Evolutionary conservation across 2,797 vertebrate genomes (phyloP), one percentile per base, ranked within the genome.

Genomic region (Basileuterus tristriatus): DNA sequence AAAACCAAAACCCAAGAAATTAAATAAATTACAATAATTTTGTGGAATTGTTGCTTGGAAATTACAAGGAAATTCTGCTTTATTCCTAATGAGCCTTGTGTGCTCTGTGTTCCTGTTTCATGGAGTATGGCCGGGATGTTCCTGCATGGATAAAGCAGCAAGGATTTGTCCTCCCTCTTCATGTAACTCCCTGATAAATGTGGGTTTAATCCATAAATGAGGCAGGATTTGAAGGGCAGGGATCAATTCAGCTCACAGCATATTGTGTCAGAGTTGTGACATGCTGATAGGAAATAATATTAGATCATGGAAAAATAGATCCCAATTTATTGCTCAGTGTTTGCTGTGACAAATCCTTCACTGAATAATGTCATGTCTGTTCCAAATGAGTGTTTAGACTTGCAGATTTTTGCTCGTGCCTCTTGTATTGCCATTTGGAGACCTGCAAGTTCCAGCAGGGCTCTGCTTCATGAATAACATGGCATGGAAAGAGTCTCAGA

Each of bases 361-460:
- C 36, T 76, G 89, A 79, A 81, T 88, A 92, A 88, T 83, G 82
- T 49, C 69, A 14, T 59, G 79, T 83, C 72, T 63, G 58, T 63
- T 65, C 63, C 85, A 91, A 60, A 92, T 22, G 50, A 81, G 65
- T 75, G 41, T 88, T 96, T 84, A 91, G 92, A 96, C 82, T 96
- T 94, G 96, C 89, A 96, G 4, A 94, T 96, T 90, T 78, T 52
- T 63, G 43, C 55, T 89, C 12, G 0, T 96, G 62, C 41, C 80
- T 93, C 83, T 67, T 71, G 71, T 62, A 43, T 50, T 83, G 87
- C 76, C 72, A 81, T 90, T 94, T 95, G 91, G 94, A 94, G 91
- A 76, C 89, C 84, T 85, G 44, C 56, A 46, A n/a, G 79, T 92
- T 95, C 82, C 65, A 92, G 77, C 72, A 87, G 62, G 76, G 34